Percentiles rank a stretch among this genome's conserved stretches.
These are phyloP conservation scores for Sturnus vulgaris DNA, from an alignment of 2,113 vertebrate species.

Conservation along the genomic window DNA sequence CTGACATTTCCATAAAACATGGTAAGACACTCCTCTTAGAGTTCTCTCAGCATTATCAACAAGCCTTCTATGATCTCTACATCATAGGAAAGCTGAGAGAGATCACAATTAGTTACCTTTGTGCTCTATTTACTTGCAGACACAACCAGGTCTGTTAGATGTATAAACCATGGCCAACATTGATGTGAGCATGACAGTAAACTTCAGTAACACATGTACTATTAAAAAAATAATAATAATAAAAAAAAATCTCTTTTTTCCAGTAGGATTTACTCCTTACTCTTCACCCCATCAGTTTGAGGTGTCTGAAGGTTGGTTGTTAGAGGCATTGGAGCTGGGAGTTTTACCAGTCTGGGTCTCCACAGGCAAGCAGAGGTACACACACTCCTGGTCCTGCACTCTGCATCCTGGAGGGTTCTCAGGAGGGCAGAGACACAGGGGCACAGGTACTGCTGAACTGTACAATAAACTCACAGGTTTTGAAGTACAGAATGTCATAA, in stretches of 20 bases:
- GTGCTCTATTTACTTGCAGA: not conserved
- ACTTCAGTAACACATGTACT: not conserved
- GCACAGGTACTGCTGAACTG: not conserved
- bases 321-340: rapidly evolving
- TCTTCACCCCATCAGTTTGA: not conserved
- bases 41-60: not conserved
- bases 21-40: not conserved
- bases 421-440: not conserved
- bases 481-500: not conserved
- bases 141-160: not conserved
- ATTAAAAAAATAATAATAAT: not conserved
- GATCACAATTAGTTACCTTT: not conserved
- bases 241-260: not conserved
- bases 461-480: not conserved
- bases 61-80: not conserved
- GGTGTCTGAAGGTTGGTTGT: not conserved
- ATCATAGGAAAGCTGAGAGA: not conserved
- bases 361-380: not conserved
- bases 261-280: not conserved
- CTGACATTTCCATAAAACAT: not conserved
- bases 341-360: not conserved
- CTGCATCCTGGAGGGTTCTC: not conserved
- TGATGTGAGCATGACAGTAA: not conserved
- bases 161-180: not conserved
- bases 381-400: not conserved